Conservation (phyloP, 2,797 vertebrate species). For the Xenopus petersii region DNA sequence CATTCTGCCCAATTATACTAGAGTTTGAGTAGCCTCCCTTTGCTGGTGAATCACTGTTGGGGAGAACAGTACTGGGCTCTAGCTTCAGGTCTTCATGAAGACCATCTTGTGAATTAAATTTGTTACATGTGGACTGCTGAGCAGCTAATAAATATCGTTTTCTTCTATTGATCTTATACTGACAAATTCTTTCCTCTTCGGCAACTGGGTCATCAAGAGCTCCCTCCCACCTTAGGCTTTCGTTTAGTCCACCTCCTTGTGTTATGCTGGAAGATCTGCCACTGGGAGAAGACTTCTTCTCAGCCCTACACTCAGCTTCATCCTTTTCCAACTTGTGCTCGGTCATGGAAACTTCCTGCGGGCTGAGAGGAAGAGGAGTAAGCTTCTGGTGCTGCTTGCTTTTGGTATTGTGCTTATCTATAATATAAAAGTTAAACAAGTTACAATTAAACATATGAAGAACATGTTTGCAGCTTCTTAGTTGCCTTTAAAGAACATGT, state of each 20-base stretch:
- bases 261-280: not conserved
- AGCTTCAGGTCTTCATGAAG: not conserved
- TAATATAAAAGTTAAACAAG: slow-evolving; percentile 17
- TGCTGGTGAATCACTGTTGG: fast-evolving
- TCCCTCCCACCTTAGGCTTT: slow-evolving; percentile 84
- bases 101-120: not conserved
- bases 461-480: too few species aligned
- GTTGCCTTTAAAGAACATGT: too few species aligned
- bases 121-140: slow-evolving; percentile 56
- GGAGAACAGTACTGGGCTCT: not conserved
- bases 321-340: slow-evolving; percentile 32
- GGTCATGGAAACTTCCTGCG: slow-evolving; percentile 37
- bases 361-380: slow-evolving; percentile 22
- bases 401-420: slow-evolving; percentile 65
- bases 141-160: slow-evolving; percentile 68
- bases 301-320: not conserved
- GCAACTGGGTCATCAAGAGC: slow-evolving; percentile 72
- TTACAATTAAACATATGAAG: too few species aligned
- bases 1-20: not conserved
- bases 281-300: slow-evolving; percentile 6
- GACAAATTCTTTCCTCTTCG: slow-evolving; percentile 72
- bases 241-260: slow-evolving; percentile 26
- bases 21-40: not conserved
- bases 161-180: slow-evolving; percentile 76
- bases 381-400: slow-evolving; percentile 26